These are phyloP conservation scores for Columba guinea DNA, from an alignment of 2,797 vertebrate species.

Conservation along the genomic window DNA sequence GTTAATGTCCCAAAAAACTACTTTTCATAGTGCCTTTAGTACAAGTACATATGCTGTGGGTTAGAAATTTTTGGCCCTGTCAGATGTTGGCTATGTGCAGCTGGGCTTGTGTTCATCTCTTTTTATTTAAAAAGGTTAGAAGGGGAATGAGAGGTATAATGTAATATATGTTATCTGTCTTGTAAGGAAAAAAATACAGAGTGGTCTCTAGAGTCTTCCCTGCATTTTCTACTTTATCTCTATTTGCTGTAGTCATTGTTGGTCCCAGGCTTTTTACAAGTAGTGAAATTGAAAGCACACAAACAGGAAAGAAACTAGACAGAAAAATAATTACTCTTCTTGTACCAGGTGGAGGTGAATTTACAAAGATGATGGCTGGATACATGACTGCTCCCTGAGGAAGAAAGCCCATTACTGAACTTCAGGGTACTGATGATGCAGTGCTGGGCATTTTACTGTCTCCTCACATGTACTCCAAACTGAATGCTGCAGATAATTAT, in stretches of 20 bases:
- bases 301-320: background rate
- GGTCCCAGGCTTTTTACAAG: background rate
- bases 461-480: background rate
- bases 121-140: slow-evolving; percentile 16
- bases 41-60: background rate
- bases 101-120: background rate
- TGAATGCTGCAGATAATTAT: background rate
- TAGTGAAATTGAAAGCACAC: slow-evolving; percentile 2
- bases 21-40: background rate
- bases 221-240: slow-evolving; percentile 27
- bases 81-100: background rate
- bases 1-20: background rate
- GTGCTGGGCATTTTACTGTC: background rate
- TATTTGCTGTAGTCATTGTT: slow-evolving; percentile 17
- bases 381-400: background rate
- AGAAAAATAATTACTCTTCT: background rate
- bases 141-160: background rate
- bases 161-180: slow-evolving; percentile 17
- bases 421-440: background rate
- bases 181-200: background rate
- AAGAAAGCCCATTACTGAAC: background rate
- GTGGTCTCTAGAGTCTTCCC: background rate
- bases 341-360: background rate
- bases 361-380: background rate
- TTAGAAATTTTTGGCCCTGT: slow-evolving; percentile 10